phyloP scores from a whole-genome alignment of 2,888 invertebrate genomes.

The Dolichopus griseipennis region DNA sequence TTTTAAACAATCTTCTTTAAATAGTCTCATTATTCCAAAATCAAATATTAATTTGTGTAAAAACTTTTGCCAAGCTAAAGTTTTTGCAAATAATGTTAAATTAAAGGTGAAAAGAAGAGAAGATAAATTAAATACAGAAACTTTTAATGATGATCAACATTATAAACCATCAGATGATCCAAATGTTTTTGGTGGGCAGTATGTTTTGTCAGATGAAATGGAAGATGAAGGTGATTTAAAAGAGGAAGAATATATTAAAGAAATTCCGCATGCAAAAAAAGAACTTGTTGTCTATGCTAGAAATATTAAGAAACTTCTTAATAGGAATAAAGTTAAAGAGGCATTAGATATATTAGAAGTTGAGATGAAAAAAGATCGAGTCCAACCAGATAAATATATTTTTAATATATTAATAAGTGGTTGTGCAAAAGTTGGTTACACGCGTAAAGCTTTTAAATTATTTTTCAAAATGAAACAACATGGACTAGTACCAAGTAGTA shows the following conservation, averaged over 20 bases:
- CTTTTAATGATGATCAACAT: background rate
- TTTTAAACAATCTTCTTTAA: no score
- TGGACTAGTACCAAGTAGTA: slow-evolving; percentile 56
- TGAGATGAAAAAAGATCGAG: slow-evolving; percentile 69
- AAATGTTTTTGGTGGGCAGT: slow-evolving; percentile 19
- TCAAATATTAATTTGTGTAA: background rate
- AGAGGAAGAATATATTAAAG: slow-evolving; percentile 52
- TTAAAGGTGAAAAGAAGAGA: background rate
- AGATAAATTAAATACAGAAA: background rate
- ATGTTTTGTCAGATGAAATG: slow-evolving; percentile 30
- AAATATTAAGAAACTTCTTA: slow-evolving; percentile 59
- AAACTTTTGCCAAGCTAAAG: background rate
- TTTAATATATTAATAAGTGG: slow-evolving; percentile 76
- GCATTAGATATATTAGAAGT: slow-evolving; percentile 71
- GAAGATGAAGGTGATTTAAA: slow-evolving; percentile 51
- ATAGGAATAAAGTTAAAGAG: slow-evolving; percentile 58
- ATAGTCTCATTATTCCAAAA: no score
- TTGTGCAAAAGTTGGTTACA: slow-evolving; percentile 74
- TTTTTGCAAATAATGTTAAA: background rate
- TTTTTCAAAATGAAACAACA: slow-evolving; percentile 75
- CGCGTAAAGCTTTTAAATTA: slow-evolving; percentile 75
- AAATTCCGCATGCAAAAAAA: slow-evolving; percentile 47
- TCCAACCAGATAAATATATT: slow-evolving; percentile 68
- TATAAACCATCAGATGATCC: slow-evolving; percentile 17
- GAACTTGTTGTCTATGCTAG: slow-evolving; percentile 58